Evolutionary conservation across 2,888 invertebrate genomes (phyloP), one percentile per base, ranked within the genome.

Genomic region (Nematopogon swammerdamellus): DNA sequence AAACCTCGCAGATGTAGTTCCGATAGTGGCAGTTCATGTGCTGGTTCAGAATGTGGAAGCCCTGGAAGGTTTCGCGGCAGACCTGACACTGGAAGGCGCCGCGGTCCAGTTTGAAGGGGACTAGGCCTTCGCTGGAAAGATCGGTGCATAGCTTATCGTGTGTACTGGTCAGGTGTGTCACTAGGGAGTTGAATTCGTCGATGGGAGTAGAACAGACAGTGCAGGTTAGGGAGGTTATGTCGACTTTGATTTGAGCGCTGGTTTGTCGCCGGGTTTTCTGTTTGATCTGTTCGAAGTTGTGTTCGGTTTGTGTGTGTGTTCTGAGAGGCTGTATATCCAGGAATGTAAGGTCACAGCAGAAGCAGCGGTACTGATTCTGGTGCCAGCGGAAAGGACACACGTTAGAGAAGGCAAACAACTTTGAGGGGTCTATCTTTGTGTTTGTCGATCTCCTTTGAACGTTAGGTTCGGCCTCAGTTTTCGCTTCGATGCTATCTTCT

Each of bases 1-100:
- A 48, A 20, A 18, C 14, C 16, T 20, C 29, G 25, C 48, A 48
- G 17, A 48, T 44, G 14, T 36, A 48, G 29, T 48, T 44, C 10
- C 19, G 44, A 17, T 36, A 48, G 16, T 48, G 48, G 8, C 19
- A 25, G 25, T 48, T 48, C 16, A 44, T 48, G 20, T 48, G 48
- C 4, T 43, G 19, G 42, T 48, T 48, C 2, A 48, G 19, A 2
- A 44, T 16, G 3, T 18, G 17, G n/a, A 44, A 48, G 10, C 19
- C 17, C n/a, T 48, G 44, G 17, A 44, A 48, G 17, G 17, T 43
- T 14, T 19, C 25, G 2, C 25, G 19, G 14, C 48, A 48, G n/a
- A 48, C 14, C 11, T 42, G 20, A 16, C 48, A 48, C 17, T n/a
- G n/a, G 19, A 19, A 44, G 3, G 18, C 4, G 18, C 11, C 5